These are phyloP conservation scores for Strix uralensis DNA, from an alignment of 2,113 vertebrate genomes.

Conservation along the genomic window DNA sequence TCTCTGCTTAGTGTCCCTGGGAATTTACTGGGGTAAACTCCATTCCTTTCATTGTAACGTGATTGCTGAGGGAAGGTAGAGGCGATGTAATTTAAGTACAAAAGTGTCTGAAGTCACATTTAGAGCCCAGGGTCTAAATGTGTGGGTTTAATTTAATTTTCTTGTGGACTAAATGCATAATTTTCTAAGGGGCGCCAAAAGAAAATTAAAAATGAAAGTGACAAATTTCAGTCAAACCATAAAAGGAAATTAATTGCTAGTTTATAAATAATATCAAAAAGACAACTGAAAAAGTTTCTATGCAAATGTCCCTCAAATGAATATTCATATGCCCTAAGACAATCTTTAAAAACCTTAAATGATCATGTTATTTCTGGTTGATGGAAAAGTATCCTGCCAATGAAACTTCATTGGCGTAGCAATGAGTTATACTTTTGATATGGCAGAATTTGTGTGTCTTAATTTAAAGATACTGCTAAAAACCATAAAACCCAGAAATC, in stretches of 20 bases:
- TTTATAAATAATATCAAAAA: background rate
- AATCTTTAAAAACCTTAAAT: background rate
- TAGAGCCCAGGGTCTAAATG: background rate
- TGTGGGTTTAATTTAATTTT: too few relatives aligned
- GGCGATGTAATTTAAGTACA: too few relatives aligned
- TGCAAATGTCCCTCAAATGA: background rate
- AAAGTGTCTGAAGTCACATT: background rate
- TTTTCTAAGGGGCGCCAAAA: background rate
- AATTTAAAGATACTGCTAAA: background rate
- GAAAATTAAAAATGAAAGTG: background rate
- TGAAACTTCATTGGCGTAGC: background rate
- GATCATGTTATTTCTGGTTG: background rate
- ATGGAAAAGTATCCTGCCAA: background rate
- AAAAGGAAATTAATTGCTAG: background rate
- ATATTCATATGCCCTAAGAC: background rate
- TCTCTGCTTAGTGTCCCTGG: background rate
- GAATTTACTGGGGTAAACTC: background rate
- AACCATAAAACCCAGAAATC: background rate
- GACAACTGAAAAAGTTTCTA: background rate
- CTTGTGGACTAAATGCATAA: background rate
- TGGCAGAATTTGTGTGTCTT: background rate
- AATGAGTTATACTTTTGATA: background rate
- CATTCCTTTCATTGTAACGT: background rate
- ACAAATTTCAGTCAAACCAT: background rate
- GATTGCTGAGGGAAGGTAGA: background rate